phyloP scores from a whole-genome alignment of 2,113 vertebrate genomes.

The Romanogobio albipinnatus region DNA sequence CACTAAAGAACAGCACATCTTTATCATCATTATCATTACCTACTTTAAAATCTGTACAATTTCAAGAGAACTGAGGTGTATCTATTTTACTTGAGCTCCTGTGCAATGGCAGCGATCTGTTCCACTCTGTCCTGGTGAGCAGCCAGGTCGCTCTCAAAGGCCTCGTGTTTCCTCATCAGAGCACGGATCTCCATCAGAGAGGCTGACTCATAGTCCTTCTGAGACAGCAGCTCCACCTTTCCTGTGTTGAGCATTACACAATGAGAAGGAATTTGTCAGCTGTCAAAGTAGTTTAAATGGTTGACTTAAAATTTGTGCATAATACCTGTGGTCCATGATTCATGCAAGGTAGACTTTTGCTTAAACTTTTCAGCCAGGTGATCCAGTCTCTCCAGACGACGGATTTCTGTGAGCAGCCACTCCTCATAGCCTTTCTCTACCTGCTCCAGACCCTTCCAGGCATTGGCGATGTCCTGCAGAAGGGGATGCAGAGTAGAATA shows the following conservation, averaged over 20 bases:
- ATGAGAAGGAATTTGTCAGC: background rate
- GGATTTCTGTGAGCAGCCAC: conserved; percentile 90
- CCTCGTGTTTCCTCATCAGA: conserved; percentile 87
- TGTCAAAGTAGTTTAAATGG: background rate
- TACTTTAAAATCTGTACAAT: background rate
- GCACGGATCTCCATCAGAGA: conserved; percentile 87
- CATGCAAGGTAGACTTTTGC: conserved; percentile 86
- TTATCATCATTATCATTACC: background rate
- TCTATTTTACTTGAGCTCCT: conserved; percentile 88
- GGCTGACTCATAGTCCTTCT: conserved; percentile 85
- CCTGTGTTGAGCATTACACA: conserved; percentile 68
- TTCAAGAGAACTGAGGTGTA: background rate
- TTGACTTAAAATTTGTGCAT: background rate
- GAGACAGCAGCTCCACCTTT: conserved; percentile 84
- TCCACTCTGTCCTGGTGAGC: conserved; percentile 92
- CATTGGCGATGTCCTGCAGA: conserved; percentile 86
- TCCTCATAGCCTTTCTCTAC: conserved; percentile 92
- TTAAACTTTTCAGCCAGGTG: conserved; percentile 92
- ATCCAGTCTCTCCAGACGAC: conserved; percentile 86
- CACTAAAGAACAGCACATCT: conserved; percentile 68
- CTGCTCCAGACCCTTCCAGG: conserved; percentile 88
- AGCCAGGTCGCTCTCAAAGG: conserved; percentile 88
- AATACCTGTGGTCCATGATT: conserved; percentile 85
- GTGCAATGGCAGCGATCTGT: conserved; percentile 89
- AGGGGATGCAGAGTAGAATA: background rate